Percentiles rank a stretch among this genome's conserved stretches.
phyloP scores from a whole-genome alignment of 1,140 invertebrate genomes.

The Battus philenor region DNA sequence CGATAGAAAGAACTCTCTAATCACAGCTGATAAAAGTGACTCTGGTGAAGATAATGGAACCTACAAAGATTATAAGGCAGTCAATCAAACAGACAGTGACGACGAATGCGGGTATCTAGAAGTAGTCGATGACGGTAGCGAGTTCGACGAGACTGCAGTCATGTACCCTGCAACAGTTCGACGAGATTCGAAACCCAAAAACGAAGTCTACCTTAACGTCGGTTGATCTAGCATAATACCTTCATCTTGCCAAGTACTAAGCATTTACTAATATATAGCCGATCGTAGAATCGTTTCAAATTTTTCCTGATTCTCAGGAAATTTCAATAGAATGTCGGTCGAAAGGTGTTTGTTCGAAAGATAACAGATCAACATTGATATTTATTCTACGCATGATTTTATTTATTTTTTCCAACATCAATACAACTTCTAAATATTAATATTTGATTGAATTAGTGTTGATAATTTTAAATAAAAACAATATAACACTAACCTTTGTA shows the following conservation, averaged over 20 bases:
- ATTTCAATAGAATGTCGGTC: too few species aligned
- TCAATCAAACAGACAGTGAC: constrained; percentile 48
- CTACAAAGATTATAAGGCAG: constrained; percentile 29
- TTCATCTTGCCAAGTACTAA: constrained; percentile 1
- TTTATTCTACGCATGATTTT: too few species aligned
- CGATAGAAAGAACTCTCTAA: constrained; percentile 43
- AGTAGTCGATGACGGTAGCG: constrained; percentile 65
- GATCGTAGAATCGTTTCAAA: too few species aligned
- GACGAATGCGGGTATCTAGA: constrained; percentile 63
- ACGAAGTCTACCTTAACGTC: constrained; percentile 24
- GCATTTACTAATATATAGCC: too few species aligned
- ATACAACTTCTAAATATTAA: too few species aligned
- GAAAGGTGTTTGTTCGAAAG: too few species aligned
- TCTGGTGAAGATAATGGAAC: constrained; percentile 34
- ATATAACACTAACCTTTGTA: too few species aligned
- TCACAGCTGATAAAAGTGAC: constrained; percentile 42
- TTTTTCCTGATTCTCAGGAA: too few species aligned
- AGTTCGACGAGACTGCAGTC: constrained; percentile 36
- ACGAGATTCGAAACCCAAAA: constrained; percentile 6
- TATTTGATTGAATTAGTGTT: too few species aligned
- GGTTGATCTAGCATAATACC: constrained; percentile 20
- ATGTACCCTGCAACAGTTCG: constrained; percentile 7
- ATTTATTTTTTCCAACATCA: too few species aligned
- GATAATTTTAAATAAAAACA: too few species aligned
- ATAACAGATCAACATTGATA: too few species aligned